Percentiles rank a stretch among this genome's conserved stretches.
These are phyloP conservation scores for Bathynomus jamesi DNA, from an alignment of 1,140 invertebrate species.

Conservation along the genomic window DNA sequence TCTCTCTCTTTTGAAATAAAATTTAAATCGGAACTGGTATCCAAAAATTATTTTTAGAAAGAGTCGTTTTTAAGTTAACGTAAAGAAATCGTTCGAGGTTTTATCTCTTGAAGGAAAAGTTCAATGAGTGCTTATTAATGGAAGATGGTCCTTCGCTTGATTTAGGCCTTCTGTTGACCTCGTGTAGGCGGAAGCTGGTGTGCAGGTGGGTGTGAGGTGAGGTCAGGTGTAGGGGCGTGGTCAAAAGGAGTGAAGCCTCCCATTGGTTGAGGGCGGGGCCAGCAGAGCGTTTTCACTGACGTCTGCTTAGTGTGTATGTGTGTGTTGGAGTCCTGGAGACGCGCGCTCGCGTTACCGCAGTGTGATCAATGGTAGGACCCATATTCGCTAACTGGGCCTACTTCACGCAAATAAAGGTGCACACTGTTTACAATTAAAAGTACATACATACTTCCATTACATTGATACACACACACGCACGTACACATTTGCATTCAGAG, in stretches of 20 bases:
- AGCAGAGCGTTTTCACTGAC: conserved; percentile 15
- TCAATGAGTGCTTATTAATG: neutral
- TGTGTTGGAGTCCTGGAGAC: conserved; percentile 23
- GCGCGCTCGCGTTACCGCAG: conserved; percentile 30
- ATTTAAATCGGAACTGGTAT: neutral
- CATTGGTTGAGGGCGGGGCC: conserved; percentile 33
- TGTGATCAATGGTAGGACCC: conserved; percentile 30
- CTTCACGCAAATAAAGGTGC: conserved; percentile 11
- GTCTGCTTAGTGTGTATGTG: conserved; percentile 12
- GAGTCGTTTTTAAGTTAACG: too few relatives aligned
- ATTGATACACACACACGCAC: conserved; percentile 11
- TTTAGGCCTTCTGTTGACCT: conserved; percentile 8
- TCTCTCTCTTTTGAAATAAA: neutral
- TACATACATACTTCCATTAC: too few relatives aligned
- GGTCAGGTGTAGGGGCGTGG: conserved; percentile 28
- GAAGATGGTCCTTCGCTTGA: neutral
- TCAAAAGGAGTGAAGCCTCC: conserved; percentile 13
- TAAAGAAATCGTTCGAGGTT: too few relatives aligned
- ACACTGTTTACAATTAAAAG: too few relatives aligned
- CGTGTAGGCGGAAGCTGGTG: conserved; percentile 13
- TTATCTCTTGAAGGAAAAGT: neutral
- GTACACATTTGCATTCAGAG: neutral
- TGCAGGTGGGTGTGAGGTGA: conserved; percentile 34
- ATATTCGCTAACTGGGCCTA: conserved; percentile 25
- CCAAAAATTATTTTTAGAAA: too few relatives aligned